These are phyloP conservation scores for Rhopalosiphum maidis DNA, from an alignment of 1,140 invertebrate species.

Conservation along the genomic window DNA sequence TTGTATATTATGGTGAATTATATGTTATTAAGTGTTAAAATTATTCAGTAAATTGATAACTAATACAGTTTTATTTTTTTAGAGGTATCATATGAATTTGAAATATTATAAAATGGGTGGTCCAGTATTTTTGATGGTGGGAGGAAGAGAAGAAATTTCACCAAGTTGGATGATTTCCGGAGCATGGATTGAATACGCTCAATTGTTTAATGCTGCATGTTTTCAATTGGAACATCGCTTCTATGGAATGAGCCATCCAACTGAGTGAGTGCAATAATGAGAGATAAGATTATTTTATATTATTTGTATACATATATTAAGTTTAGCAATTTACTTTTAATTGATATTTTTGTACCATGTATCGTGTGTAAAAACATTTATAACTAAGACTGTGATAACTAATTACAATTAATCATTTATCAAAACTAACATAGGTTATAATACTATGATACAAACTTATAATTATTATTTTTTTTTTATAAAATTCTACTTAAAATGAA, in stretches of 20 bases:
- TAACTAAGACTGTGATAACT: too few species aligned
- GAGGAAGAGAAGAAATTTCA: constrained; percentile 76
- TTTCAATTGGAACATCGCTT: constrained; percentile 89
- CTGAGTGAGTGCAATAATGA: constrained; percentile 66
- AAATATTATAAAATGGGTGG: constrained; percentile 72
- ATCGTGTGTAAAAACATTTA: not conserved
- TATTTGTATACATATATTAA: not conserved
- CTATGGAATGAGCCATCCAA: constrained; percentile 91
- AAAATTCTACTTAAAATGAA: too few species aligned
- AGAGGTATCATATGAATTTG: constrained; percentile 81
- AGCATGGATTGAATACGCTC: constrained; percentile 81
- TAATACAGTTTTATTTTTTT: constrained; percentile 59
- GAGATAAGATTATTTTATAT: not conserved
- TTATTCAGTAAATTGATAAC: not conserved
- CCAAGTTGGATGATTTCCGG: constrained; percentile 85
- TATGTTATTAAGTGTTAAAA: not conserved
- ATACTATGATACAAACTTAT: too few species aligned
- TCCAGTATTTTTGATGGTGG: constrained; percentile 88
- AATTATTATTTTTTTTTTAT: too few species aligned
- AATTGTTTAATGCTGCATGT: constrained; percentile 78
- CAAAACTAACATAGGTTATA: too few species aligned
- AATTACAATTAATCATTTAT: too few species aligned
- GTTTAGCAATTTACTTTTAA: not conserved
- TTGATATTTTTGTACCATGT: not conserved
- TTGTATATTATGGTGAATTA: not conserved